A percentile compares a stretch with the other conserved stretches of the same genome.
Evolutionary conservation across 2,888 invertebrate genomes (phyloP).

Genomic region (Drosophila leonis): DNA sequence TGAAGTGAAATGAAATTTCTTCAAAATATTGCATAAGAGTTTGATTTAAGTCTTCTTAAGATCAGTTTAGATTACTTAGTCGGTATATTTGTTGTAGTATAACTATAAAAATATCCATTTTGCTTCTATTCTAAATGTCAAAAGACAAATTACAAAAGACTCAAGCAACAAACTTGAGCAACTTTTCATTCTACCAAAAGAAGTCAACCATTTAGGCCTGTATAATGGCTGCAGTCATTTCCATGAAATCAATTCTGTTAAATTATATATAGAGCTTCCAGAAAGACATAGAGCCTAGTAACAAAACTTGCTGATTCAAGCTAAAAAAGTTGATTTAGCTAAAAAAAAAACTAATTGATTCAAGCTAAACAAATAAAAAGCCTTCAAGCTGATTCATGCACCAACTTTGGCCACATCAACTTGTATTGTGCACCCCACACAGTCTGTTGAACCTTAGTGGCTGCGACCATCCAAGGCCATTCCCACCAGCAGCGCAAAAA

Average conservation of each 20-base stretch:
- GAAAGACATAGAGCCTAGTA: conserved; percentile 37
- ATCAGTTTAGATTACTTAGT: background rate
- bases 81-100: background rate
- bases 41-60: no score
- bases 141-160: conserved; percentile 65
- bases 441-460: conserved; percentile 69
- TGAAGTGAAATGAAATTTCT: no score
- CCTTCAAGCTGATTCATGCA: conserved; percentile 47
- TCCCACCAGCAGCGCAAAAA: conserved; percentile 55
- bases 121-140: background rate
- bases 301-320: conserved; percentile 35
- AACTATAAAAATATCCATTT: background rate
- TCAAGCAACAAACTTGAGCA: conserved; percentile 54
- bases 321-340: conserved; percentile 23
- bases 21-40: no score
- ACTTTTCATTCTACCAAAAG: background rate
- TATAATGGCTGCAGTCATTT: background rate
- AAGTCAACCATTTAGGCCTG: background rate
- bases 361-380: background rate
- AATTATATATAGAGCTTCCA: background rate
- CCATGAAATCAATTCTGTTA: background rate
- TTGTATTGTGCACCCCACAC: conserved; percentile 59
- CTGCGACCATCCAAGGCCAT: conserved; percentile 65
- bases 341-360: conserved; percentile 13
- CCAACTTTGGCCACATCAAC: conserved; percentile 50